Percentiles rank a stretch among this genome's conserved stretches.
Evolutionary conservation across 2,888 invertebrate species (phyloP).

Genomic region (Drosophila tanythrix): DNA sequence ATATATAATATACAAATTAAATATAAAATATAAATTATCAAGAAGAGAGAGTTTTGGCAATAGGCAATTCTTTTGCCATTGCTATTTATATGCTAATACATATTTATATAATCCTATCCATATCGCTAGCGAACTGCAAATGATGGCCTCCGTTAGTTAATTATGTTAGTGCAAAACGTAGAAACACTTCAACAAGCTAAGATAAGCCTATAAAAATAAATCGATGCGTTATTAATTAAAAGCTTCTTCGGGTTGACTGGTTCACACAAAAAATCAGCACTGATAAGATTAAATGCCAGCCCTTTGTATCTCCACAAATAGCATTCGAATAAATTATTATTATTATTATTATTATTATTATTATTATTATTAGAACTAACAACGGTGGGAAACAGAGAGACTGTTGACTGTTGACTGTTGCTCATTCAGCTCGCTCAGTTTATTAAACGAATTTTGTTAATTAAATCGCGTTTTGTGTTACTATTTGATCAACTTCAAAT

Average conservation of each 20-base stretch:
- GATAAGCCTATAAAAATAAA: constrained; percentile 21
- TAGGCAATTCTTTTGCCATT: background rate
- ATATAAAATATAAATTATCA: background rate
- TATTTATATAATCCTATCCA: background rate
- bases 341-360: background rate
- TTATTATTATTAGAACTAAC: background rate
- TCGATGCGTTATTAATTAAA: constrained; percentile 30
- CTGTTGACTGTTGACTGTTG: background rate
- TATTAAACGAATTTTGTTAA: constrained; percentile 8
- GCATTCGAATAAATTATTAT: background rate
- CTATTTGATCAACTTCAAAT: background rate
- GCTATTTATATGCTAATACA: background rate
- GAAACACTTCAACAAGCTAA: constrained; percentile 5
- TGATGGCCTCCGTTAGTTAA: background rate
- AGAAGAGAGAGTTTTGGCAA: background rate
- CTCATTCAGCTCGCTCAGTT: constrained; percentile 12
- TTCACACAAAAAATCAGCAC: constrained; percentile 3
- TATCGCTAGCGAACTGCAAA: background rate
- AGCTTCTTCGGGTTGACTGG: constrained; percentile 5
- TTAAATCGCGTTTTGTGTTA: constrained; percentile 2
- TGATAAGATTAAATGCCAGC: constrained; percentile 40
- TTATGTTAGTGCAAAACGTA: background rate
- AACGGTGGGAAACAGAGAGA: background rate
- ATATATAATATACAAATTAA: background rate
- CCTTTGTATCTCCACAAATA: background rate